Evolutionary conservation across 2,113 vertebrate genomes (phyloP), one percentile per base, ranked within the genome.

Genomic region (Phainopepla nitens): DNA sequence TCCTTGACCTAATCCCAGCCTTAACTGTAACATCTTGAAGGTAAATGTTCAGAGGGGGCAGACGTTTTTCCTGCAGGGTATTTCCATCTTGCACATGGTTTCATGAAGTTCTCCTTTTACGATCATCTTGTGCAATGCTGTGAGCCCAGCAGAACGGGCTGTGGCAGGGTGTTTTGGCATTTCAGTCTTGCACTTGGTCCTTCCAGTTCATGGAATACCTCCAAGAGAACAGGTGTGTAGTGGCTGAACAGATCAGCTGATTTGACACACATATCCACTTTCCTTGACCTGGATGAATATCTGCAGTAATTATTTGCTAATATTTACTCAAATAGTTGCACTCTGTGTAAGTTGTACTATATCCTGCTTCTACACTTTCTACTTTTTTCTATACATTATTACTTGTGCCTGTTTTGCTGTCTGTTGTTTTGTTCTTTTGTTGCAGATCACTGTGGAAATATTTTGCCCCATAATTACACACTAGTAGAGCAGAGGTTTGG

Each of bases 1-100:
- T 88, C 54, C 64, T 81, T 89, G 80, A 87, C 64, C 54, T 65
- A 76, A 47, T 82, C 62, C 76, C 23, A 87, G 58, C 19, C 65
- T 93, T 94, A 92, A 96, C 84, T 89, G 27, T 17, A 75, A 62
- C 41, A 81, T 72, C 89, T 89, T 36, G n/a, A 41, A 76, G 51
- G n/a, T 44, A 80, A 82, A 77, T 57, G 15, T 44, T 85, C n/a
- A 45, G 58, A 66, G 36, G 35, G 24, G 61, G 31, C 21, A 62
- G 62, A 73, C 0, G 0, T 57, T 89, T 83, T 90, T 88, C 82
- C 89, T 91, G 73, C 45, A 76, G 73, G 57, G 53, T 56, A 51
- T 93, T 94, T 62, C 54, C n/a, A 73, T 56, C 75, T 51, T 90
- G 36, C 27, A 64, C 1, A 2, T 6, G 14, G 27, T 58, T 92